Percentiles rank a stretch among this genome's conserved stretches.
These are phyloP conservation scores for Patella depressa DNA, from an alignment of 2,888 invertebrate genomes.

Conservation along the genomic window DNA sequence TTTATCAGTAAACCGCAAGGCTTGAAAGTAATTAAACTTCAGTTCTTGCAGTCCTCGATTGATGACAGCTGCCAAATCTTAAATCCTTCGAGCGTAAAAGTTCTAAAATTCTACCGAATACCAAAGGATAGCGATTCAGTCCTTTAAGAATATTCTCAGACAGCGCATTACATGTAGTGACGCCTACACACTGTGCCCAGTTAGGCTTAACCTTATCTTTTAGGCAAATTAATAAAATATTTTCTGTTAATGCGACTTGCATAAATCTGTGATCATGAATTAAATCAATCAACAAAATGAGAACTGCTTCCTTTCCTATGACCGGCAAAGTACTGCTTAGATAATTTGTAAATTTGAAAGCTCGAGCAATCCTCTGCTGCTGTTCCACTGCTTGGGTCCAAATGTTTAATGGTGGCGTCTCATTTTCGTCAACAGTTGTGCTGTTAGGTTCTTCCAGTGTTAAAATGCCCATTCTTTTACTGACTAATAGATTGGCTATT, in stretches of 20 bases:
- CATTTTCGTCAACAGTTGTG: not conserved
- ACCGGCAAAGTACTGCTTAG: not conserved
- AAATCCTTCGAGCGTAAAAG: conserved; percentile 6
- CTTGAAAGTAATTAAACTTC: not conserved
- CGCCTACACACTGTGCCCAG: conserved; percentile 5
- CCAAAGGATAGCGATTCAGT: not conserved
- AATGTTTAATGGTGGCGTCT: conserved; percentile 1
- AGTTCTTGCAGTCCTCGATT: not conserved
- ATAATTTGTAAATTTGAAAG: conserved; percentile 1
- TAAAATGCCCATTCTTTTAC: not conserved
- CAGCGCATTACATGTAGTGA: not conserved
- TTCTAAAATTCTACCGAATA: conserved; percentile 4
- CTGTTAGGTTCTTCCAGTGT: not conserved
- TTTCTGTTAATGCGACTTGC: not conserved
- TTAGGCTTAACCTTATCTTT: not conserved
- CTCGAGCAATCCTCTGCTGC: not conserved
- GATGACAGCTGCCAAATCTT: not conserved
- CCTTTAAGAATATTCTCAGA: not conserved
- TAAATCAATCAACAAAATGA: not conserved
- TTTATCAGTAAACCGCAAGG: not conserved
- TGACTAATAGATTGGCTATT: not conserved
- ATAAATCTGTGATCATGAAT: not conserved
- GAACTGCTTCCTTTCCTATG: not conserved
- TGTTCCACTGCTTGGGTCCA: not conserved
- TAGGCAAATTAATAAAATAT: not conserved